phyloP scores from a whole-genome alignment of 2,113 vertebrate genomes.

The Daubentonia madagascariensis region DNA sequence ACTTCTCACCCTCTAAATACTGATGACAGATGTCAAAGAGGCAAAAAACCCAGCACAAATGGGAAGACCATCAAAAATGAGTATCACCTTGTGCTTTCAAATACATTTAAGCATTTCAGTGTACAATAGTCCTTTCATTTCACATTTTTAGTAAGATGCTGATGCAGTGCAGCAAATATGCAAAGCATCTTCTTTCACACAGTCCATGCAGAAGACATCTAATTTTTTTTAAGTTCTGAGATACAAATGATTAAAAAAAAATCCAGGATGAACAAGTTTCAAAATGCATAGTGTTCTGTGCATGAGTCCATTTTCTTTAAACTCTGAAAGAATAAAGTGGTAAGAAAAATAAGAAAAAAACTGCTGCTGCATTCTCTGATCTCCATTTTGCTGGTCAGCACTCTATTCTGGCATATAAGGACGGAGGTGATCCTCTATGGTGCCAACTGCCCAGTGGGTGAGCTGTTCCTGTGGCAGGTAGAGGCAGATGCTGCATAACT shows the following conservation, averaged over 20 bases:
- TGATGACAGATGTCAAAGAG: slow-evolving; percentile 88
- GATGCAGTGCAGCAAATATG: slow-evolving; percentile 88
- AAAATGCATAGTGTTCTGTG: slow-evolving; percentile 96
- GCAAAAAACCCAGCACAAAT: slow-evolving; percentile 90
- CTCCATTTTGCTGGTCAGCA: slow-evolving; percentile 88
- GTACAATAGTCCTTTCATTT: slow-evolving; percentile 94
- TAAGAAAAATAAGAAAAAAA: slow-evolving; percentile 90
- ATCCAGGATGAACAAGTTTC: slow-evolving; percentile 91
- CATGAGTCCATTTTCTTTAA: slow-evolving; percentile 96
- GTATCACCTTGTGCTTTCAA: slow-evolving; percentile 85
- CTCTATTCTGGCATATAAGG: slow-evolving; percentile 99
- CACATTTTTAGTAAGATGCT: slow-evolving; percentile 90
- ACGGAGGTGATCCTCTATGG: slow-evolving; percentile 97
- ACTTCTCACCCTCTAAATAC: slow-evolving; percentile 87
- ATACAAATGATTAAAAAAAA: slow-evolving; percentile 86
- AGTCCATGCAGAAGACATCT: slow-evolving; percentile 92
- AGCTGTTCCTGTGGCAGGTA: slow-evolving; percentile 99
- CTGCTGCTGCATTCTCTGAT: slow-evolving; percentile 90
- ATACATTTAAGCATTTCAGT: slow-evolving; percentile 89
- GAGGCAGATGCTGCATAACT: slow-evolving; percentile 99
- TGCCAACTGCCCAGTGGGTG: slow-evolving; percentile 98
- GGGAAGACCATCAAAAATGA: slow-evolving; percentile 91
- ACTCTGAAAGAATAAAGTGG: slow-evolving; percentile 87
- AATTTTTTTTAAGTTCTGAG: slow-evolving; percentile 86
- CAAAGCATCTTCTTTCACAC: slow-evolving; percentile 95